Conservation (phyloP, 2,888 invertebrate genomes). For the Lymantria monacha region DNA sequence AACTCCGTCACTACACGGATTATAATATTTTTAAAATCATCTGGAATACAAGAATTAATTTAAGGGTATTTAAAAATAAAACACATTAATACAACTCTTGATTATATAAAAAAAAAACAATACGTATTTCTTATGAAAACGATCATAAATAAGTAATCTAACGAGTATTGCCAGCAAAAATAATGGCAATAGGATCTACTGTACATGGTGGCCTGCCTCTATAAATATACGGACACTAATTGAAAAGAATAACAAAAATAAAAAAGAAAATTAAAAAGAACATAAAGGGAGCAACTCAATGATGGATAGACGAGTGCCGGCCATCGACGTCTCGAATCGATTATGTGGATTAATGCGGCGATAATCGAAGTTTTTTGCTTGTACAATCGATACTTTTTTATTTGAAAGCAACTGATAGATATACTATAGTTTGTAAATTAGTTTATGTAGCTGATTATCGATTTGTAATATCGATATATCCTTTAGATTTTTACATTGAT, state of each 20-base stretch:
- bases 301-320: conserved; percentile 51
- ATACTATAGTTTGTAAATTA: conserved; percentile 24
- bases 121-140: no score
- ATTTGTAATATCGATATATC: conserved; percentile 33
- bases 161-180: no score
- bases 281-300: conserved; percentile 33
- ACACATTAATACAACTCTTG: no score
- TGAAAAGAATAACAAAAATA: conserved; percentile 38
- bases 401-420: conserved; percentile 55
- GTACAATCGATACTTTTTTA: conserved; percentile 35
- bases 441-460: conserved; percentile 41
- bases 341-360: conserved; percentile 62
- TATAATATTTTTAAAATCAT: no score
- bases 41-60: no score
- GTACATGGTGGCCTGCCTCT: conserved; percentile 36
- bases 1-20: no score
- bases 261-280: conserved; percentile 33
- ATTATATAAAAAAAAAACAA: no score
- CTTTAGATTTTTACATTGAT: conserved; percentile 17
- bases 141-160: no score
- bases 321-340: conserved; percentile 48
- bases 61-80: no score
- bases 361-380: conserved; percentile 57
- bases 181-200: conserved; percentile 8
- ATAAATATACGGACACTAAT: conserved; percentile 33